phyloP scores from a whole-genome alignment of 2,797 vertebrate species.

The Allochrocebus solatus region DNA sequence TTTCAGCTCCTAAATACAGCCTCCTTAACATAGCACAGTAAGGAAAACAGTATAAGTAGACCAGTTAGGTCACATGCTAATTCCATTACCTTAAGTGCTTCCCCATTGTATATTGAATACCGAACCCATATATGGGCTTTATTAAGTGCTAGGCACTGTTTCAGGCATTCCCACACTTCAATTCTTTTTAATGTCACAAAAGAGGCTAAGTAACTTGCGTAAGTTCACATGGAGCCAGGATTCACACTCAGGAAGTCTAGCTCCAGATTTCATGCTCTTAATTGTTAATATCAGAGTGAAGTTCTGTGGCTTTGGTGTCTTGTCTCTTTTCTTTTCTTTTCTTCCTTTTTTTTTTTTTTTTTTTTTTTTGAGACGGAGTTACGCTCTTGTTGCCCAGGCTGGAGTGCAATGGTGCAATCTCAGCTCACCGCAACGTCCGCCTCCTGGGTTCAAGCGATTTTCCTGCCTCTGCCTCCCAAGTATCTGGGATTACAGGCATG shows the following conservation, averaged over 20 bases:
- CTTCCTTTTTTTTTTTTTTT: accelerated
- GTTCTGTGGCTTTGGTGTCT: neutral
- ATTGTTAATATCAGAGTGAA: neutral
- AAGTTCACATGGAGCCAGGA: neutral
- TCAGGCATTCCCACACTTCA: neutral
- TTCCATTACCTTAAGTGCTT: neutral
- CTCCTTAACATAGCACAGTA: neutral
- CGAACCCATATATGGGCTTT: neutral
- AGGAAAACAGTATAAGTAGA: neutral
- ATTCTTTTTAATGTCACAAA: neutral
- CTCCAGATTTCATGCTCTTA: neutral
- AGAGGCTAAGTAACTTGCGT: neutral
- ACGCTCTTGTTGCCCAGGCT: neutral
- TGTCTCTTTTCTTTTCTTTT: neutral
- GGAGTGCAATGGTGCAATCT: neutral
- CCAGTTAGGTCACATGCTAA: neutral
- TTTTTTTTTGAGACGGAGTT: neutral
- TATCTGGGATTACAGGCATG: too few species aligned
- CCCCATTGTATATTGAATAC: neutral
- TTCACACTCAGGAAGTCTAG: neutral
- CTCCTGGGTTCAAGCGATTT: too few species aligned
- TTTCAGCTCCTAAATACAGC: neutral
- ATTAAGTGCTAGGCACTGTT: neutral
- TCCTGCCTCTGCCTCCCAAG: too few species aligned
- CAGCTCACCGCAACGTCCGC: too few species aligned